Base-by-base conservation (phyloP, 2,113 vertebrate species). In the Nannobrachium achirus region DNA sequence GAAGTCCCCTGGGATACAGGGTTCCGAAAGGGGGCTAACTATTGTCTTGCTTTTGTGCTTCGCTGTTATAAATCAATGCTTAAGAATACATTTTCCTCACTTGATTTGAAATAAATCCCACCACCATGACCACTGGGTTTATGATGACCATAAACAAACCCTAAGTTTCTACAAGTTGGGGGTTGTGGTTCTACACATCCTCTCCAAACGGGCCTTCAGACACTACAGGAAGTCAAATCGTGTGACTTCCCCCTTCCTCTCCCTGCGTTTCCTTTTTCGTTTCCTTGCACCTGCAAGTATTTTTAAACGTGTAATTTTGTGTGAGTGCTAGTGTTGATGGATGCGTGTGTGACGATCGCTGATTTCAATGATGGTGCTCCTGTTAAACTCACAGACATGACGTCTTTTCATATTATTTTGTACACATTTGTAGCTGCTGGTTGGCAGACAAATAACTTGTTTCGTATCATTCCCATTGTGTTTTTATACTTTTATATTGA, bases 341-440 rank as follows among this genome's bases (percentile, higher is more conserved):
- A 44, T 75, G 59, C n/a, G 8, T 41, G 71, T 38, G 25, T 39
- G 15, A 38, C 33, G 10, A 33, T 81, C 75, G 78, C 75, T 80
- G 87, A 85, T 86, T 90, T 87, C 81, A 82, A 78, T 64, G 13
- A 78, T 52, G 88, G 86, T 91, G 83, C 86, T 91, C 84, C 69
- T 74, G 50, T 20, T 71, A 48, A 83, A 48, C 79, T 63, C 18
- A 38, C 11, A 83, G 79, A 88, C 74, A 66, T 81, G 68, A 70
- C 74, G 64, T 71, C 9, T 63, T 50, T 61, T 57, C 18, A n/a
- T 53, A 59, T 42, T 39, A 66, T 53, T 74, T 67, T 86, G 78
- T 76, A 80, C 71, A 82, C 25, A 74, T 65, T 8, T 74, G 56
- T 77, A 76, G 87, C 83, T 90, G 88, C 87, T 89, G 88, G 83